Evolutionary conservation across 2,797 vertebrate genomes (phyloP).

Genomic region (Bovichtus variegatus): DNA sequence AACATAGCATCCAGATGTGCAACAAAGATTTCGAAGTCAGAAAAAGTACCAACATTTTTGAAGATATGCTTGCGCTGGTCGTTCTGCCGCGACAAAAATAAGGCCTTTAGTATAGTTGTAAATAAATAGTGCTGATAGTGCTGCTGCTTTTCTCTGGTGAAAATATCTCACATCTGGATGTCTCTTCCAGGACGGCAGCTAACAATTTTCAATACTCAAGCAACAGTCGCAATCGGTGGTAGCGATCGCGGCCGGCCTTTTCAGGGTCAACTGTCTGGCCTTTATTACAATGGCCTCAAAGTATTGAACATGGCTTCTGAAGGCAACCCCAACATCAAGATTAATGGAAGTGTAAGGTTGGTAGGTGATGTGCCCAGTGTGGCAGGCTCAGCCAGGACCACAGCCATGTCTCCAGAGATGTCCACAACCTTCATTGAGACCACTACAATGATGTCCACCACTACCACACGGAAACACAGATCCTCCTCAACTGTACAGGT

Average conservation of each 20-base stretch:
- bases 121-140: background rate
- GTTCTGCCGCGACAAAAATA: background rate
- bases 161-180: conserved; percentile 40
- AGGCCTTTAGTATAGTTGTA: background rate
- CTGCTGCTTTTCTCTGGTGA: background rate
- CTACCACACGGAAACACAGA: conserved; percentile 95
- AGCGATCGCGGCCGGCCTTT: conserved; percentile 93
- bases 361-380: conserved; percentile 94
- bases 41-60: background rate
- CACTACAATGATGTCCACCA: conserved; percentile 97
- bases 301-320: conserved; percentile 98
- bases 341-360: conserved; percentile 97
- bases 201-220: conserved; percentile 99
- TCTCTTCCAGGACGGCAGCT: conserved; percentile 92
- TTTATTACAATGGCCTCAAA: conserved; percentile 98
- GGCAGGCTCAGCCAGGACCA: conserved; percentile 92
- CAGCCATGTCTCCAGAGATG: conserved; percentile 93
- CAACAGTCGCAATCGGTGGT: conserved; percentile 95
- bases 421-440: conserved; percentile 97
- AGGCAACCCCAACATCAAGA: conserved; percentile 93
- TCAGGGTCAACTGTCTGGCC: conserved; percentile 97
- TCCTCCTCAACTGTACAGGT: conserved; percentile 96
- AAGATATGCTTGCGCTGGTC: background rate
- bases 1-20: background rate
- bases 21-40: background rate